A percentile compares a stretch with the other conserved stretches of the same genome.
phyloP scores from a whole-genome alignment of 2,888 invertebrate genomes.

The Deroplatys truncata region DNA sequence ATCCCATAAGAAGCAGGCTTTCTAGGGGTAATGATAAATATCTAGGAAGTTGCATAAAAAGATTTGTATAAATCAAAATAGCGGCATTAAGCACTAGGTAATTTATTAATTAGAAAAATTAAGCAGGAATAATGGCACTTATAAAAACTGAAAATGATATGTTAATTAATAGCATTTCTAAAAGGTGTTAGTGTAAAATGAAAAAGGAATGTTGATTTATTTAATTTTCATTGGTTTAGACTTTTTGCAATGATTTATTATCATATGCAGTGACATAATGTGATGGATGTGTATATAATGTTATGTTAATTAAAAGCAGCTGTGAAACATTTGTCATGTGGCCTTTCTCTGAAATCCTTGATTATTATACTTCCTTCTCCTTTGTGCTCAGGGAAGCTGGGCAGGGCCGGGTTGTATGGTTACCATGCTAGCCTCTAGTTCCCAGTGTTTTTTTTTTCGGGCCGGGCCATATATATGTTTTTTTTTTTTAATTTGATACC shows the following conservation, averaged over 20 bases:
- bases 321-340: neutral
- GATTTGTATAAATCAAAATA: too few species aligned
- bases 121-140: neutral
- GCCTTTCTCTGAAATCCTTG: too few species aligned
- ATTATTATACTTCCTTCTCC: too few species aligned
- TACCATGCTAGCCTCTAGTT: too few species aligned
- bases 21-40: neutral
- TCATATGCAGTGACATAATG: neutral
- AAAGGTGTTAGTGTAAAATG: neutral
- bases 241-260: neutral
- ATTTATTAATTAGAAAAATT: too few species aligned
- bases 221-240: neutral
- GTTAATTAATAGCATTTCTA: neutral
- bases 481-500: too few species aligned
- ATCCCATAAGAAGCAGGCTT: neutral
- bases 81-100: too few species aligned
- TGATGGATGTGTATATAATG: neutral
- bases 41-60: too few species aligned
- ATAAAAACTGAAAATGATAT: neutral
- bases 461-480: too few species aligned
- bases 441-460: too few species aligned
- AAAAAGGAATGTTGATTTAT: neutral
- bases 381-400: too few species aligned
- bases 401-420: too few species aligned
- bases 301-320: neutral